Base-by-base conservation (phyloP, 92 coral and sea anemone species). In the Parazoanthus swiftii region DNA sequence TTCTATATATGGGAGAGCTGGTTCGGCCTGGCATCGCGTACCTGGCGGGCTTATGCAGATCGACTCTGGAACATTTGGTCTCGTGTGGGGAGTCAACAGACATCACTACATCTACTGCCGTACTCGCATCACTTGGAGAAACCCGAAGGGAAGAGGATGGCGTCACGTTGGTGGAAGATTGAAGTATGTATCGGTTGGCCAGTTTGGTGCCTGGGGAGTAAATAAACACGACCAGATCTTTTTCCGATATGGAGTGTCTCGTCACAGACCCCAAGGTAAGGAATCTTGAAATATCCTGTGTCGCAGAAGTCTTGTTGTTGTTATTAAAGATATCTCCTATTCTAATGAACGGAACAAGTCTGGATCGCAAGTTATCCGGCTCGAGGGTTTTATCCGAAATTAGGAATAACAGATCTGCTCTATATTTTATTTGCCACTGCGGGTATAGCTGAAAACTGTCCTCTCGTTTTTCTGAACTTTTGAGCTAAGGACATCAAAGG, bases 161-260 rank as follows among this genome's bases (percentile, higher is more conserved):
- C 42, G 35, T 6, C 46, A 42, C 36, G 14, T 76, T 54, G 33
- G 58, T 2, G 89, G 89, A 16, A 38, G 26, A 39, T 68, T 89
- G 29, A 84, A 85, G 18, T 89, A 89, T 39, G 54, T 85, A 35
- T 89, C 91, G 6, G 73, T 46, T 77, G 89, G 91, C 50, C 88
- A 66, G 76, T 89, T n/a, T 35, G 91, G 89, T 4, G 16, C 14
- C 2, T 89, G 91, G 91, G 91, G 91, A 23, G 89, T 84, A n/a
- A 65, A 83, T 65, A 66, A 20, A 54, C 21, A 77, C 36, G 39
- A 85, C 37, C 59, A 85, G 1, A 76, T 89, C 21, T 89, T 15
- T 65, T 89, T 89, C 85, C 48, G 81, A 15, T 6, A 29, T 8
- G 85, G 67, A 79, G 58, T 79, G 37, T 20, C 42, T n/a, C 65